A percentile compares a stretch with the other conserved stretches of the same genome.
Conservation (phyloP, 1,140 invertebrate species). For the Arion vulgaris region DNA sequence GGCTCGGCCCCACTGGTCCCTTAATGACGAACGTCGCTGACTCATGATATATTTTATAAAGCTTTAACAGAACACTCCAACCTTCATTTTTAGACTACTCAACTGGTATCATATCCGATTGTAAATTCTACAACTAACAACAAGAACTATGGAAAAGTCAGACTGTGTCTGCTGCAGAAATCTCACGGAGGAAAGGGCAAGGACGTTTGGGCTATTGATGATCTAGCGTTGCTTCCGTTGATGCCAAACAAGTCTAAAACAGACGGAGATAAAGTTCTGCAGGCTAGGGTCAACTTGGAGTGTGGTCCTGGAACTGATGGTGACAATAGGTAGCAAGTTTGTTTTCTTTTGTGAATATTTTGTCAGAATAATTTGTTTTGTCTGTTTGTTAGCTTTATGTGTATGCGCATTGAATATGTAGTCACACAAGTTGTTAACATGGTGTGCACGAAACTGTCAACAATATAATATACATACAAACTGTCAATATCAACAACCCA, state of each 20-base stretch:
- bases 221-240: slow-evolving; percentile 63
- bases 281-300: slow-evolving; percentile 64
- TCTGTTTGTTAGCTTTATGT: no score
- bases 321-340: slow-evolving; percentile 1
- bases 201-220: slow-evolving; percentile 71
- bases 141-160: slow-evolving; percentile 33
- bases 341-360: slow-evolving; percentile 24
- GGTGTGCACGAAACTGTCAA: no score
- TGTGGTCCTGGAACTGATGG: slow-evolving; percentile 50
- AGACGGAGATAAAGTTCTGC: slow-evolving; percentile 59
- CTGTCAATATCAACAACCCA: no score
- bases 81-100: neutral
- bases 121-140: neutral
- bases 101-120: slow-evolving; percentile 6
- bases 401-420: no score
- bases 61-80: neutral
- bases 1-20: no score
- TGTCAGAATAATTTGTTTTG: no score
- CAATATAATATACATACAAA: no score
- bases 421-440: no score
- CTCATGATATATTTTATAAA: no score
- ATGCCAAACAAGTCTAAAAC: slow-evolving; percentile 47
- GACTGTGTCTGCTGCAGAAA: slow-evolving; percentile 71
- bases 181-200: slow-evolving; percentile 56
- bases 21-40: no score